These are phyloP conservation scores for Martes martes DNA, from an alignment of 2,113 vertebrate species.

Conservation along the genomic window DNA sequence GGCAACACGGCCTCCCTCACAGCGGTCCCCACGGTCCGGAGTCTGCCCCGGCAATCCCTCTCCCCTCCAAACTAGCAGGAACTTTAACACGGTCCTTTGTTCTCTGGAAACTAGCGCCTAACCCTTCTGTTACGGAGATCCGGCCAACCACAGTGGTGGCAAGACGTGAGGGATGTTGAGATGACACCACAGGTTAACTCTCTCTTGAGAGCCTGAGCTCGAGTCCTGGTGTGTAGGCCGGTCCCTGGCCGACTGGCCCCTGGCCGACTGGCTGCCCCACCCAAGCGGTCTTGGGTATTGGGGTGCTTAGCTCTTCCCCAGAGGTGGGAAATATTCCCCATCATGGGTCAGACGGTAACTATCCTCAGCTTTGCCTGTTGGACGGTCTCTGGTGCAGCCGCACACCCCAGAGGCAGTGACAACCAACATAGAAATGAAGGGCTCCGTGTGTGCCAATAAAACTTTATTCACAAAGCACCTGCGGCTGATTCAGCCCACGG, in stretches of 20 bases:
- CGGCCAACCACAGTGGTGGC: not conserved
- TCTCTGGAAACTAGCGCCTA: not conserved
- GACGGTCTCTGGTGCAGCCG: not conserved
- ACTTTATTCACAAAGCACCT: not conserved
- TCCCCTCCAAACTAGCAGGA: not conserved
- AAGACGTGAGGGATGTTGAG: not conserved
- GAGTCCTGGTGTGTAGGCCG: rapidly evolving
- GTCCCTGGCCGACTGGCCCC: no score
- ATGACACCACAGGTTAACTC: rapidly evolving
- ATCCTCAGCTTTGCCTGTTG: rapidly evolving
- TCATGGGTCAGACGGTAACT: rapidly evolving
- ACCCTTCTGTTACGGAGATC: rapidly evolving
- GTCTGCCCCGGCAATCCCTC: not conserved
- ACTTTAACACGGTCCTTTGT: rapidly evolving
- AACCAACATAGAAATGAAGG: rapidly evolving
- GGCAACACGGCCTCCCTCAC: no score
- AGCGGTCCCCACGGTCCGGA: rapidly evolving
- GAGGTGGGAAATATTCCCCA: rapidly evolving
- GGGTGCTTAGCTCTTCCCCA: no score
- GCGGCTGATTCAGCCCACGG: not conserved
- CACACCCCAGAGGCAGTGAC: no score
- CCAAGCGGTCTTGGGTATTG: rapidly evolving
- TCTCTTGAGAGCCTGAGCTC: not conserved
- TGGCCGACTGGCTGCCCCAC: rapidly evolving
- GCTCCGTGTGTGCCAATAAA: not conserved